Percentiles rank a stretch among this genome's conserved stretches.
phyloP scores from a whole-genome alignment of 2,113 vertebrate genomes.

The Heterotis niloticus region DNA sequence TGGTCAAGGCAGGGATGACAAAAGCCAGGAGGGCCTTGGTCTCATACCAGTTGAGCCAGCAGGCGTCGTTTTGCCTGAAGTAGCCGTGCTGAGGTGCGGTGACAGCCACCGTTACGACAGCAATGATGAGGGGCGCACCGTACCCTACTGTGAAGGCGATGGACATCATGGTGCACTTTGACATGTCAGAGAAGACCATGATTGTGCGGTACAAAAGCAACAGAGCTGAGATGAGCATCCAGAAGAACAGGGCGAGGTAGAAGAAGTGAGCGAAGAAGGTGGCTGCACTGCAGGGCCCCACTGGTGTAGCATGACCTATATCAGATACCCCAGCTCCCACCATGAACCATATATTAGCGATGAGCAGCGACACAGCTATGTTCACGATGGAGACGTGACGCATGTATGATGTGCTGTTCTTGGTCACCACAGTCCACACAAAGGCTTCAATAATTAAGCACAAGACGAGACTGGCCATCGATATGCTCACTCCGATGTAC shows the following conservation, averaged over 20 bases:
- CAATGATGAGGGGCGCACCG: slow-evolving; percentile 74
- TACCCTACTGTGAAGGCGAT: slow-evolving; percentile 73
- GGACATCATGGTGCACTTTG: slow-evolving; percentile 63
- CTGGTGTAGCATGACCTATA: not conserved
- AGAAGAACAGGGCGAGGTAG: slow-evolving; percentile 84
- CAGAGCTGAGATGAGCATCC: slow-evolving; percentile 81
- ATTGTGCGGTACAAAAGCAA: slow-evolving; percentile 76
- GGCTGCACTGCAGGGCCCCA: slow-evolving; percentile 60
- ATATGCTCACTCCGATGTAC: slow-evolving; percentile 69
- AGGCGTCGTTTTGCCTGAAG: slow-evolving; percentile 51
- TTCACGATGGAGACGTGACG: slow-evolving; percentile 74
- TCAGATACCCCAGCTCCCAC: slow-evolving; percentile 51
- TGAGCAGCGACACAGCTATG: slow-evolving; percentile 69
- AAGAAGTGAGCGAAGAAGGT: slow-evolving; percentile 85
- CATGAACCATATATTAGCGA: slow-evolving; percentile 78
- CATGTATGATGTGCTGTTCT: slow-evolving; percentile 65
- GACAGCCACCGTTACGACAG: slow-evolving; percentile 57
- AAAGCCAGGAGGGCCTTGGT: slow-evolving; percentile 77
- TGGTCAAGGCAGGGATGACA: slow-evolving; percentile 71
- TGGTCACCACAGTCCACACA: slow-evolving; percentile 69
- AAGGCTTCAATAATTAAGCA: slow-evolving; percentile 69
- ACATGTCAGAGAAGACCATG: slow-evolving; percentile 73
- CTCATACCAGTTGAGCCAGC: slow-evolving; percentile 80
- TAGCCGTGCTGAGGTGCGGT: slow-evolving; percentile 63
- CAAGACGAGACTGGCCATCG: slow-evolving; percentile 68